Evolutionary conservation across 2,888 invertebrate species (phyloP).

Genomic region (Unio delphinus): DNA sequence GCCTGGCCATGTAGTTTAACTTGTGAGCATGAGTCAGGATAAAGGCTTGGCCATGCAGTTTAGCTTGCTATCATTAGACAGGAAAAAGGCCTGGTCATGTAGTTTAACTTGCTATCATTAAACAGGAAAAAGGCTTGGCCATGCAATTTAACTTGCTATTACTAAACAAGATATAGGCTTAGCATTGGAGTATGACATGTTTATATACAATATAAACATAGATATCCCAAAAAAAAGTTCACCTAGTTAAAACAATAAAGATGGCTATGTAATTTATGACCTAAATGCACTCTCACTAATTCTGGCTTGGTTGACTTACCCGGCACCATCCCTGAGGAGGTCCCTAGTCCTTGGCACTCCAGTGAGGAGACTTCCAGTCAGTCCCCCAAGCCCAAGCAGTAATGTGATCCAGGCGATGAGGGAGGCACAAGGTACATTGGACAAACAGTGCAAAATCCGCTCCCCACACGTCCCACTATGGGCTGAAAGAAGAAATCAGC

Average conservation of each 20-base stretch:
- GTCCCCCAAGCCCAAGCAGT: conserved; percentile 56
- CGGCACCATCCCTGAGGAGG: conserved; percentile 41
- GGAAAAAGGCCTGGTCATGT: too few species aligned
- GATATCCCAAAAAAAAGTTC: not conserved
- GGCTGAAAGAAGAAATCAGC: conserved; percentile 41
- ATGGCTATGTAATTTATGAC: not conserved
- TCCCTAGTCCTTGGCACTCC: conserved; percentile 57
- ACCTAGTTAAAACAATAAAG: not conserved
- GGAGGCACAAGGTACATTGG: conserved; percentile 62
- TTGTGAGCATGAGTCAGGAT: too few species aligned
- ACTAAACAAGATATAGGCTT: too few species aligned
- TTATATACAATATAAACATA: too few species aligned
- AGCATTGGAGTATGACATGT: too few species aligned
- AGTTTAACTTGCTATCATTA: too few species aligned
- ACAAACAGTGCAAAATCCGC: conserved; percentile 55
- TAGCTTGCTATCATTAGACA: too few species aligned
- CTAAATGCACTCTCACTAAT: not conserved
- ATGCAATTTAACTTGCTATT: too few species aligned
- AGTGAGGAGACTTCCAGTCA: conserved; percentile 57
- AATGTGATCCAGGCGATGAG: conserved; percentile 62
- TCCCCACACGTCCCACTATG: conserved; percentile 58
- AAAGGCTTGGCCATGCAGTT: too few species aligned
- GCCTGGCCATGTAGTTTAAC: too few species aligned
- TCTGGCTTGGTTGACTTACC: conserved; percentile 42
- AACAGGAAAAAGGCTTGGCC: too few species aligned